These are phyloP conservation scores for Suricata suricatta DNA, from an alignment of 2,113 vertebrate genomes.

Conservation along the genomic window DNA sequence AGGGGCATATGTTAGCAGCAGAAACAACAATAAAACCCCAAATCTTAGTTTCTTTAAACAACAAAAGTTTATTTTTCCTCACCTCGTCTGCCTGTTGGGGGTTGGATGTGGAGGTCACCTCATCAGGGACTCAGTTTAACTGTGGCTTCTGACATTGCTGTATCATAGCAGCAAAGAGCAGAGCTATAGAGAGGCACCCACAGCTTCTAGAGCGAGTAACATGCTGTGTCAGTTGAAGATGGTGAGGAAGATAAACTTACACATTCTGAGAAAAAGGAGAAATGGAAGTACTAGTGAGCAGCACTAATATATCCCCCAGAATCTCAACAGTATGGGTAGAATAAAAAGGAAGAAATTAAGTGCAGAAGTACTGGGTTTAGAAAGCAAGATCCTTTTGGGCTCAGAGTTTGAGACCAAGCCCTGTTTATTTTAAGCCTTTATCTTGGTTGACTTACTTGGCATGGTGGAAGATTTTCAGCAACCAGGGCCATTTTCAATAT, in stretches of 20 bases:
- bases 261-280: neutral
- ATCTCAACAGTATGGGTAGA: neutral
- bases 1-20: neutral
- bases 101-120: neutral
- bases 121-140: neutral
- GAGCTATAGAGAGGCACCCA: neutral
- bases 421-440: neutral
- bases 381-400: neutral
- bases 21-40: neutral
- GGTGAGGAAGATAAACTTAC: neutral
- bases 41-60: neutral
- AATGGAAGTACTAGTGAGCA: neutral
- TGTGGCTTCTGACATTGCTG: fast-evolving
- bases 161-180: neutral
- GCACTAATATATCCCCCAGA: no score
- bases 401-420: neutral
- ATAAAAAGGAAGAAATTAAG: neutral
- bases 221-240: neutral
- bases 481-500: neutral
- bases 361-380: neutral
- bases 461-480: neutral
- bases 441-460: neutral
- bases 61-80: neutral
- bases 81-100: no score
- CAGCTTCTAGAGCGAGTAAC: neutral